Percentiles rank a stretch among this genome's conserved stretches.
Conservation (phyloP, 1,140 invertebrate species). For the Popillia japonica region DNA sequence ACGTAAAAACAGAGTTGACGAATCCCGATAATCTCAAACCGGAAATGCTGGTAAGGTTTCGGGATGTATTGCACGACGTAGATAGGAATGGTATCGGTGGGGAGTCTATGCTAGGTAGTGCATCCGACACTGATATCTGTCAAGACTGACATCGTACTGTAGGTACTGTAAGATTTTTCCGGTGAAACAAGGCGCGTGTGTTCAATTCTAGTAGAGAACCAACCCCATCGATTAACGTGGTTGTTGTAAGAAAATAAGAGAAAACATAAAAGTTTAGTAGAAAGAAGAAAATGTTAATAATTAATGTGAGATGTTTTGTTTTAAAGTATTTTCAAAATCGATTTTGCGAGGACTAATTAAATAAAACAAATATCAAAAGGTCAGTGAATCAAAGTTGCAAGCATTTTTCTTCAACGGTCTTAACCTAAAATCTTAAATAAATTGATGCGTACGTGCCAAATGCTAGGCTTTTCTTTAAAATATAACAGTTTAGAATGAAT, state of each 20-base stretch:
- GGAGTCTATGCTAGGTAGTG: constrained; percentile 53
- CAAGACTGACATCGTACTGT: constrained; percentile 58
- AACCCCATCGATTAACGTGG: constrained; percentile 38
- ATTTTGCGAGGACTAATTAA: too few species aligned
- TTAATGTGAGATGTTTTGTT: too few species aligned
- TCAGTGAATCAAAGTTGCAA: too few species aligned
- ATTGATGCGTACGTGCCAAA: too few species aligned
- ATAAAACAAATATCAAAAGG: too few species aligned
- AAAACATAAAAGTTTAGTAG: not conserved
- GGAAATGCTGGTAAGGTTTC: constrained; percentile 63
- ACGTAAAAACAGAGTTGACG: constrained; percentile 66
- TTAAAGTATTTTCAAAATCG: too few species aligned
- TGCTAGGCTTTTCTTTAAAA: too few species aligned
- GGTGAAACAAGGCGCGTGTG: constrained; percentile 45
- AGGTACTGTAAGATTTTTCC: constrained; percentile 57
- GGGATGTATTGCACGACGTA: constrained; percentile 55
- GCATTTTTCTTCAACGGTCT: too few species aligned
- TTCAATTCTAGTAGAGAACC: constrained; percentile 42
- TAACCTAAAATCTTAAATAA: too few species aligned
- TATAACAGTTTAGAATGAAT: too few species aligned
- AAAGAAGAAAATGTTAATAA: too few species aligned
- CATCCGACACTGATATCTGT: constrained; percentile 53
- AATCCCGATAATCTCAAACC: constrained; percentile 64
- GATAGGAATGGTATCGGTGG: constrained; percentile 53
- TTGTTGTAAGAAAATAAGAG: constrained; percentile 52